phyloP scores from a whole-genome alignment of 23 tunicate species.

The Styela plicata region DNA sequence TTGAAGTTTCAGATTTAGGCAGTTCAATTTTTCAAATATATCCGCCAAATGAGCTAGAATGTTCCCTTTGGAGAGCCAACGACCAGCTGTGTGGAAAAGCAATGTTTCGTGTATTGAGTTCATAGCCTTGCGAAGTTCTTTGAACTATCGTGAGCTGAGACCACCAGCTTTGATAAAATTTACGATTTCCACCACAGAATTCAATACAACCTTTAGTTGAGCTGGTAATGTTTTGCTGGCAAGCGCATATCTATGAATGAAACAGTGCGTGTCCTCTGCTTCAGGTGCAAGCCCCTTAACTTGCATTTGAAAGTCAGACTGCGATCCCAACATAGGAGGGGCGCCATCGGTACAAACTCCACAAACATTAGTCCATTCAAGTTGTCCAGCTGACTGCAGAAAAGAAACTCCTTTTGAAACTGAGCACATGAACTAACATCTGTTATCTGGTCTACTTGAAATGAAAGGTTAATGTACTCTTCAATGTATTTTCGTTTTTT shows the following conservation, averaged over 20 bases:
- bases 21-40: slow-evolving; percentile 63
- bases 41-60: slow-evolving; percentile 35
- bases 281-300: slow-evolving; percentile 44
- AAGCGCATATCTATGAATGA: slow-evolving; percentile 66
- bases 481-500: too few species aligned
- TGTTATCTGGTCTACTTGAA: slow-evolving; percentile 62
- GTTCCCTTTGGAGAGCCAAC: background rate
- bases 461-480: too few species aligned
- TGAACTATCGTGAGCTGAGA: slow-evolving; percentile 42
- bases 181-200: slow-evolving; percentile 47
- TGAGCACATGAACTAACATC: slow-evolving; percentile 64
- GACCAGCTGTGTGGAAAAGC: background rate
- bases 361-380: slow-evolving; percentile 36
- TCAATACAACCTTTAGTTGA: slow-evolving; percentile 29
- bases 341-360: background rate
- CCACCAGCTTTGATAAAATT: slow-evolving; percentile 48
- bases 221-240: slow-evolving; percentile 69
- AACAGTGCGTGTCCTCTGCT: slow-evolving; percentile 55
- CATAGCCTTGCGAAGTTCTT: slow-evolving; percentile 41
- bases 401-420: too few species aligned
- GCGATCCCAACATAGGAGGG: slow-evolving; percentile 13
- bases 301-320: slow-evolving; percentile 55
- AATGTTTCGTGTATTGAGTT: slow-evolving; percentile 25
- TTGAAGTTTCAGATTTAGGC: slow-evolving; percentile 51
- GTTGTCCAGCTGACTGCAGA: too few species aligned